Conservation (phyloP, 2,888 invertebrate genomes). For the Sthenelais limicola region DNA sequence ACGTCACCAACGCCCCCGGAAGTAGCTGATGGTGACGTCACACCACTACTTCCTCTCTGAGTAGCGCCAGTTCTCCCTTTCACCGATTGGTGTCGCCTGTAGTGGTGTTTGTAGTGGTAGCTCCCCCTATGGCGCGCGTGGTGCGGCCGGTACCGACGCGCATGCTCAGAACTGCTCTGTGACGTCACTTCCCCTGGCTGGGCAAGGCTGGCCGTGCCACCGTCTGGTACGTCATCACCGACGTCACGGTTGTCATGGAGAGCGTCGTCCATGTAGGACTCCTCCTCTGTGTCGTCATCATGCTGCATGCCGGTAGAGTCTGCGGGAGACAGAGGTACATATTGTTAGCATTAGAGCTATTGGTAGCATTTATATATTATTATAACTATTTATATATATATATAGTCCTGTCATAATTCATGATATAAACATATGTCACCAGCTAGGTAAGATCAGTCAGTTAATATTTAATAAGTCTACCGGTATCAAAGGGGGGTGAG, state of each 20-base stretch:
- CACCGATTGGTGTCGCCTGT: constrained; percentile 21
- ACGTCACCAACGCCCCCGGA: neutral
- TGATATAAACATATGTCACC: too few relatives aligned
- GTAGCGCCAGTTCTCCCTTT: neutral
- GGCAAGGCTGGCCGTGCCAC: neutral
- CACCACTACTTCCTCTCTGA: neutral
- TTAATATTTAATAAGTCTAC: too few relatives aligned
- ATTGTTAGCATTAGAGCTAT: too few relatives aligned
- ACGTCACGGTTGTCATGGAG: neutral
- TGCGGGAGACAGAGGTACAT: too few relatives aligned
- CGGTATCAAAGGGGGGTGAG: too few relatives aligned
- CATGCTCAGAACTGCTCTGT: neutral
- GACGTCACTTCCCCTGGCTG: neutral
- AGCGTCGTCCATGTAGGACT: constrained; percentile 2
- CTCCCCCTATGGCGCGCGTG: constrained; percentile 2
- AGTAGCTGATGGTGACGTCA: too few relatives aligned
- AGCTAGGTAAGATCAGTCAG: too few relatives aligned
- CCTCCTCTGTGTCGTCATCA: constrained; percentile 29
- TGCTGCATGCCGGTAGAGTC: too few relatives aligned
- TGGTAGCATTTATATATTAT: too few relatives aligned
- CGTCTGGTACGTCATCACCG: neutral
- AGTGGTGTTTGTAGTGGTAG: constrained; percentile 34
- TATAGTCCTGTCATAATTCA: too few relatives aligned
- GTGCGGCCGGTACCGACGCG: constrained; percentile 12
- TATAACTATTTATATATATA: too few relatives aligned